These are phyloP conservation scores for Peromyscus polionotus DNA, from an alignment of 2,113 vertebrate species.

Conservation along the genomic window DNA sequence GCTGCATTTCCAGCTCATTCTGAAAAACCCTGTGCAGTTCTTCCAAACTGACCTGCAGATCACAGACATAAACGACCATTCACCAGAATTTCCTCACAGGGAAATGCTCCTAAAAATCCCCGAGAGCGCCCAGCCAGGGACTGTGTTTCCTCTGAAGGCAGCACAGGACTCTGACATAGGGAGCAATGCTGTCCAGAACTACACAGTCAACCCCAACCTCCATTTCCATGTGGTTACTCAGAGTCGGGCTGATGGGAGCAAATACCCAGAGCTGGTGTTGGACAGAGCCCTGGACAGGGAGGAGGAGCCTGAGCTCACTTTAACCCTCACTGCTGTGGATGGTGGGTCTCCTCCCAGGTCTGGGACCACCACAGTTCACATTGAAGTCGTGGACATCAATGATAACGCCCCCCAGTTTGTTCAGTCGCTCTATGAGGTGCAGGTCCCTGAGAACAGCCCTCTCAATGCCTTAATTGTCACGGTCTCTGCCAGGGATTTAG, in stretches of 20 bases:
- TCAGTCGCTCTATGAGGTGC: constrained; percentile 80
- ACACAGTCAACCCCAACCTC: constrained; percentile 87
- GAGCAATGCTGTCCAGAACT: constrained; percentile 88
- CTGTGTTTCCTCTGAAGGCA: constrained; percentile 88
- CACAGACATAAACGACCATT: constrained; percentile 90
- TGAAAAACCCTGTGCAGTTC: constrained; percentile 87
- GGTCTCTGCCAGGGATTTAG: constrained; percentile 23
- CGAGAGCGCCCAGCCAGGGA: constrained; percentile 86
- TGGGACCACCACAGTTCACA: constrained; percentile 71
- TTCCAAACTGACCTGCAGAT: constrained; percentile 89
- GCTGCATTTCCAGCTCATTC: constrained; percentile 79
- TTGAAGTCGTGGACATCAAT: constrained; percentile 73
- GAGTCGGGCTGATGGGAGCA: constrained; percentile 15
- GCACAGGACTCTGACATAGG: constrained; percentile 89
- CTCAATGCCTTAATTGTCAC: neutral
- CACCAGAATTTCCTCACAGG: constrained; percentile 87
- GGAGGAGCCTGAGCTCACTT: neutral
- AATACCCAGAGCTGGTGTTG: constrained; percentile 79
- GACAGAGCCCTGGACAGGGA: constrained; percentile 82
- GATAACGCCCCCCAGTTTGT: constrained; percentile 87
- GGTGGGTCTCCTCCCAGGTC: constrained; percentile 78
- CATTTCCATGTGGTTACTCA: constrained; percentile 87
- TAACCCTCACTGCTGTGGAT: constrained; percentile 83
- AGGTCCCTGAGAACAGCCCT: neutral
- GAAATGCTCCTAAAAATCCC: constrained; percentile 90